Base-by-base conservation (phyloP, 2,113 vertebrate genomes). In the Nycticebus coucang region DNA sequence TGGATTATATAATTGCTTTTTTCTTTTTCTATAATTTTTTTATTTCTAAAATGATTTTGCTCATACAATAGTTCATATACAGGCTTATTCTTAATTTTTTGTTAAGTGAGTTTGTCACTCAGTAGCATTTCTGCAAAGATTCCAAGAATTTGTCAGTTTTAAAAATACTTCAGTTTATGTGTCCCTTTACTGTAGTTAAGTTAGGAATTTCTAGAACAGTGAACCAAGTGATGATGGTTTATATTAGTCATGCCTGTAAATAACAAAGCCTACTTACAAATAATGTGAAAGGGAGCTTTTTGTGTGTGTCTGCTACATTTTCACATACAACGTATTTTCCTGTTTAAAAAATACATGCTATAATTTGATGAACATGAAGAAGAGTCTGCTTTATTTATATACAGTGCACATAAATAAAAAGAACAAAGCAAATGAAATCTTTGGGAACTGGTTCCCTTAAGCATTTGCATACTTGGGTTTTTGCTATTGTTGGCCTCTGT, bases 61-160 rank as follows among this genome's bases (percentile, higher is more conserved):
- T 68, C 55, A 14, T 62, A 18, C 37, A 60, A 53, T 96, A 69
- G 77, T 91, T 75, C 35, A 80, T 72, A 79, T 94, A 89, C 64
- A 68, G 62, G 71, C 37, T 83, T 53, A 79, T 75, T 79, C 37
- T 92, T 93, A 78, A 59, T 75, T 87, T 94, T 89, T 57, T 26
- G 14, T 82, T 71, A 92, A 95, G n/a, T 91, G 79, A 81, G 87
- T 91, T 93, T 84, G 37, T 92, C 71, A 77, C 62, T 92, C 24
- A n/a, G n/a, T 57, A 95, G 50, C 37, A 82, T 45, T 83, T 96
- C 24, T 84, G 13, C 68, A 89, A 94, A 95, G 75, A 64, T 84
- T 62, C 53, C 30, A 64, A 81, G 68, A 91, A 45, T 89, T 55
- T 85, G 53, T 94, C 89, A 30, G 26, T 88, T 91, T 89, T 79